Base-by-base conservation (phyloP, 2,113 vertebrate genomes). In the Pipa parva region DNA sequence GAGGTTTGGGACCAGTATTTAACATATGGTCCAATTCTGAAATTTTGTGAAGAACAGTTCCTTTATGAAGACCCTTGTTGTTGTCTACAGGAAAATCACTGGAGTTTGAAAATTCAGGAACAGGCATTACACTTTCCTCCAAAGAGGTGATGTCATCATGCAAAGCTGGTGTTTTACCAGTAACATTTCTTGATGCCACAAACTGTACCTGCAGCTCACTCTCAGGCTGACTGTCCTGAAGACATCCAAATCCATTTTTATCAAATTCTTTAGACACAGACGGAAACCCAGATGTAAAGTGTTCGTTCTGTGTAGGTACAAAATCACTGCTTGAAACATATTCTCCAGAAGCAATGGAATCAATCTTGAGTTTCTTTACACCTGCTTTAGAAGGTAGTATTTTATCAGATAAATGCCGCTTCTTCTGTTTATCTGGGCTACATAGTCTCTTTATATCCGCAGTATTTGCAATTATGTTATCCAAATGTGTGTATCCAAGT, bases 401-500 rank as follows among this genome's bases (percentile, higher is more conserved):
- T 20, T 2, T 68, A 73, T 75, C 48, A 7, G 63, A 33, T 10
- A 74, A 56, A 64, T 85, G 93, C 73, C 89, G 89, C 78, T 93
- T 95, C 29, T 75, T 75, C 12, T 61, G 56, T 72, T 75, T 77
- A 26, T 22, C 70, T 63, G 55, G 75, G 46, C 58, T 22, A 72
- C 69, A 73, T 46, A 63, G 42, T 76, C 72, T 83, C 80, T 73
- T 75, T 12, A 74, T 76, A 78, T 79, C n/a, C 33, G 77, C 26
- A 81, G 85, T 81, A 80, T 80, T 68, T 78, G 57, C 5, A 45
- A 93, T 78, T 72, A 95, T 76, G 72, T 90, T 90, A 78, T 82
- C 91, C 79, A 94, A 72, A 5, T 93, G 82, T 39, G 78, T 85
- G 76, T 80, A 92, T 71, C 95, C 93, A 76, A 99, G 81, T 13